Base-by-base conservation (phyloP, 2,888 invertebrate genomes). In the Scrobipalpa costella region DNA sequence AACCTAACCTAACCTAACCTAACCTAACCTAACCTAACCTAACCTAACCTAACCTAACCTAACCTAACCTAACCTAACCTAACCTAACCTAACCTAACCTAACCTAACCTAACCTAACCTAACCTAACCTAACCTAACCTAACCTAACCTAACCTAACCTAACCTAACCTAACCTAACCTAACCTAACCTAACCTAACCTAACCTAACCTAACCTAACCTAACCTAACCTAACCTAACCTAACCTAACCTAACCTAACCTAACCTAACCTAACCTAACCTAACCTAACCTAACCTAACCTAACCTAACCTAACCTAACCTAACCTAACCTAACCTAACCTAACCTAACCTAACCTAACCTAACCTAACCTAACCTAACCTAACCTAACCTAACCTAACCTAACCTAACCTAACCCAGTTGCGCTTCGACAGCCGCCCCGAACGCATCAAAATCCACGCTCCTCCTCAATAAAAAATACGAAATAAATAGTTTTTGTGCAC, bases 51-150 rank as follows among this genome's bases (percentile, higher is more conserved):
- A 62, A 62, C 62, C 62, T 64, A 62, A 61, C 59, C 57, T 61
- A 61, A 65, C 55, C 62, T 57, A 62, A 57, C 55, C 55, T 62
- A 55, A 62, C 62, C 62, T 55, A 57, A 57, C 62, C 63, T 66
- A 64, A 67, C 64, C 67, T 66, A 65, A 66, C 65, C 67, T 66
- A 66, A 64, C 64, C 63, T 57, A 57, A 63, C 63, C 63, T 63
- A 57, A 57, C 44, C 40, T 40, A 40, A 40, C 40, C 40, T 40
- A 40, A 40, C 40, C 33, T 40, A 27, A 50, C 15, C 50, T 49
- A 34, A 50, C 61, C 44, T 49, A 49, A 44, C 44, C 61, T 34
- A 61, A 61, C 49, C 17, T 40, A 36, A 58, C 33, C 58, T 36
- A 36, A 58, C 33, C 58, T 36, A 19, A 58, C 33, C 38, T 21